Percentiles rank a stretch among this genome's conserved stretches.
Conservation (phyloP, 2,888 invertebrate genomes). For the Tortricodes alternella region DNA sequence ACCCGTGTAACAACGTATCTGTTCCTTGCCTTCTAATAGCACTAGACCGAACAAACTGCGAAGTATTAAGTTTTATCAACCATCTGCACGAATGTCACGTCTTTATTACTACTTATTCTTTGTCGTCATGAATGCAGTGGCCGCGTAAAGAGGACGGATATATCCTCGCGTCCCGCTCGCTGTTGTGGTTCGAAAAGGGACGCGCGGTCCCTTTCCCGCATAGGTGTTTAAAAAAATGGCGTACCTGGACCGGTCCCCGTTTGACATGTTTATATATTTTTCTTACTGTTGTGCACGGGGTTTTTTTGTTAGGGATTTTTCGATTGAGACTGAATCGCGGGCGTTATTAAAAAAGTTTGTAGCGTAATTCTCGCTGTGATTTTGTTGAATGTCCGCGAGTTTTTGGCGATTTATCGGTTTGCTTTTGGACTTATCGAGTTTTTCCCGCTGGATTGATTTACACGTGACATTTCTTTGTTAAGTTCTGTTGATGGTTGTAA, state of each 20-base stretch:
- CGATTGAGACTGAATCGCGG: constrained; percentile 75
- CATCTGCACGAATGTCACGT: constrained; percentile 81
- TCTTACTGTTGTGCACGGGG: constrained; percentile 70
- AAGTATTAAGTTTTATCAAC: constrained; percentile 80
- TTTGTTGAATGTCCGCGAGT: constrained; percentile 58
- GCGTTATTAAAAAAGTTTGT: constrained; percentile 80
- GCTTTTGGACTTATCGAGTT: constrained; percentile 40
- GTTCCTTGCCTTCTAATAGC: constrained; percentile 75
- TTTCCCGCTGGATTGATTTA: constrained; percentile 33
- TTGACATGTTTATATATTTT: constrained; percentile 79
- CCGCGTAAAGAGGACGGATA: constrained; percentile 46
- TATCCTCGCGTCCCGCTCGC: constrained; percentile 49
- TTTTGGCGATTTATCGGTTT: constrained; percentile 54
- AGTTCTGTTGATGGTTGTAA: constrained; percentile 10
- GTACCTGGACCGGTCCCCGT: constrained; percentile 77
- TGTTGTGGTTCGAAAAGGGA: constrained; percentile 56
- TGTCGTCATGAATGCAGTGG: constrained; percentile 75
- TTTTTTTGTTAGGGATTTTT: constrained; percentile 73
- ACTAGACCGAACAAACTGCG: constrained; percentile 71
- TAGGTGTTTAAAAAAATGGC: constrained; percentile 80
- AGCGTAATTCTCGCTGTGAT: constrained; percentile 67
- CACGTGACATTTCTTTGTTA: constrained; percentile 19
- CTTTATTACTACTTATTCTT: constrained; percentile 81
- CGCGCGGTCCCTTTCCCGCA: constrained; percentile 67
- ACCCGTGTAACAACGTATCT: constrained; percentile 77